These are phyloP conservation scores for Apaloderma vittatum DNA, from an alignment of 2,113 vertebrate genomes.

Conservation along the genomic window DNA sequence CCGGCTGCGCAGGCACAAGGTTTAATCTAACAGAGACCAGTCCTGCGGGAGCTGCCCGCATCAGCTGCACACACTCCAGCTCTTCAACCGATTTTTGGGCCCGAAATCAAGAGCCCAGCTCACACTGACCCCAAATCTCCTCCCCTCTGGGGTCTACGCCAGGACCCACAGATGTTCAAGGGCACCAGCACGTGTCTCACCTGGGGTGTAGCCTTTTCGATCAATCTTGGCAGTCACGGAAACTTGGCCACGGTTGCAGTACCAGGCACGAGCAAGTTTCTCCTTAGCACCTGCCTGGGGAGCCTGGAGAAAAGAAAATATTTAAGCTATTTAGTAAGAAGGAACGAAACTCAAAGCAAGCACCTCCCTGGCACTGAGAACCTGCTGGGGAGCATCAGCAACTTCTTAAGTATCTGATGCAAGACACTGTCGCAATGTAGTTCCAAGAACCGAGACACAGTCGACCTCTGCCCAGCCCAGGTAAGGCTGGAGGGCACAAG, in stretches of 20 bases:
- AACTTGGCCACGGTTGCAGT: slow-evolving; percentile 91
- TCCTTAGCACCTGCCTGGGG: slow-evolving; percentile 94
- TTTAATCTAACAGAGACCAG: neutral
- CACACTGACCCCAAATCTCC: neutral
- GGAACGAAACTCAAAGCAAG: neutral
- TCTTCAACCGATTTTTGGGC: neutral
- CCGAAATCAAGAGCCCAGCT: neutral
- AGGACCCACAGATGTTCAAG: neutral
- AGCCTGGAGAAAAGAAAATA: slow-evolving; percentile 76
- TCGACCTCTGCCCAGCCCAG: neutral
- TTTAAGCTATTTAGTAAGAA: neutral
- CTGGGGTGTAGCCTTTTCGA: slow-evolving; percentile 96
- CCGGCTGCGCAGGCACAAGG: neutral
- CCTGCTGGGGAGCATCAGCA: neutral
- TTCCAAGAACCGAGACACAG: neutral
- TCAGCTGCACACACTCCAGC: neutral
- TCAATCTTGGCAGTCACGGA: slow-evolving; percentile 94
- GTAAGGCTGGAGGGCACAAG: neutral
- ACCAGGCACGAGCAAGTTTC: slow-evolving; percentile 93
- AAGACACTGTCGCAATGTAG: neutral
- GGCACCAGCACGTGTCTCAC: slow-evolving; percentile 59
- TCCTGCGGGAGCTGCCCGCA: neutral
- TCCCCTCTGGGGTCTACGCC: neutral
- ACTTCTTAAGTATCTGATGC: neutral
- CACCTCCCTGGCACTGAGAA: neutral